Conservation (phyloP, 2,888 invertebrate genomes). For the Erpobdella octoculata region DNA sequence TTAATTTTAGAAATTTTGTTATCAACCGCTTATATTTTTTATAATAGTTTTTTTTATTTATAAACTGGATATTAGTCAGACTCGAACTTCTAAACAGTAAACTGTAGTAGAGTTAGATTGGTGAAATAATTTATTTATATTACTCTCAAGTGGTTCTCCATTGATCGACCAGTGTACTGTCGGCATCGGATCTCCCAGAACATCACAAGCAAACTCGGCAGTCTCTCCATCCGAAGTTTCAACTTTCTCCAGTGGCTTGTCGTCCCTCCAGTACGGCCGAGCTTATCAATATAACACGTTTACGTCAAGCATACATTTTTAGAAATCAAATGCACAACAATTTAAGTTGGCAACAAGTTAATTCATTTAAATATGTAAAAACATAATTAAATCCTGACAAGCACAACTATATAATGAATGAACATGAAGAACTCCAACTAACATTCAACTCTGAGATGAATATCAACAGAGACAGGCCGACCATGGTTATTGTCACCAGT, state of each 20-base stretch:
- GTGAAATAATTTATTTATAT: too few species aligned
- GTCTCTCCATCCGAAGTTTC: slow-evolving; percentile 85
- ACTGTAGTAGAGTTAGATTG: neutral
- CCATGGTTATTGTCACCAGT: slow-evolving; percentile 13
- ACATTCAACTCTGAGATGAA: slow-evolving; percentile 27
- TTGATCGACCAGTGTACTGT: slow-evolving; percentile 87
- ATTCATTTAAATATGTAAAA: neutral
- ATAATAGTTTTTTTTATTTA: too few species aligned
- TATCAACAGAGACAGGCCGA: neutral
- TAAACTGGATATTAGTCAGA: too few species aligned
- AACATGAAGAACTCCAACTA: too few species aligned
- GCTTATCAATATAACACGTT: slow-evolving; percentile 46
- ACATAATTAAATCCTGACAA: neutral
- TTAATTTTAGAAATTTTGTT: too few species aligned
- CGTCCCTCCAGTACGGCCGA: slow-evolving; percentile 63
- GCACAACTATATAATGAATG: too few species aligned
- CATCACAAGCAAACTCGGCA: slow-evolving; percentile 76
- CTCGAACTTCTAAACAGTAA: too few species aligned
- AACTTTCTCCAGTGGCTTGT: slow-evolving; percentile 69
- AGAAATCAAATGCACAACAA: neutral
- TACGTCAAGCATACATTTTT: neutral
- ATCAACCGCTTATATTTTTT: too few species aligned
- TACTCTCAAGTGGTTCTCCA: slow-evolving; percentile 63
- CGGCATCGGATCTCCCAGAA: slow-evolving; percentile 81
- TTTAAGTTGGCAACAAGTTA: neutral